These are phyloP conservation scores for Callocephalon fimbriatum DNA, from an alignment of 2,113 vertebrate genomes.

Conservation along the genomic window DNA sequence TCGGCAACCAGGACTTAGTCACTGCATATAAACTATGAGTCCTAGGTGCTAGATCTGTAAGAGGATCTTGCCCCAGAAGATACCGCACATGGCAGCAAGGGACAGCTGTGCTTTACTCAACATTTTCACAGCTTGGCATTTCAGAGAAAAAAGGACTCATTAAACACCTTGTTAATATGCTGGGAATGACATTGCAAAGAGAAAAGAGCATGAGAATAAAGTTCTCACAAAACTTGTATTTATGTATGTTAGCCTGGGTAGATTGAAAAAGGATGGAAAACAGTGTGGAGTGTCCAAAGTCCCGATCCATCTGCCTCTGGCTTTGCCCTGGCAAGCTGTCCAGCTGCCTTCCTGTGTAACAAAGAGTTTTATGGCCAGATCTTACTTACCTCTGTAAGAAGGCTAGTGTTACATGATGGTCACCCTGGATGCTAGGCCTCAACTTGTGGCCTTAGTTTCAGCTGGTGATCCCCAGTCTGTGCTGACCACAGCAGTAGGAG, in stretches of 20 bases:
- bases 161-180: conserved; percentile 21
- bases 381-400: background rate
- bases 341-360: background rate
- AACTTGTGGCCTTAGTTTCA: background rate
- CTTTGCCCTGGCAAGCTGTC: background rate
- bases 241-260: background rate
- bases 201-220: background rate
- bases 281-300: background rate
- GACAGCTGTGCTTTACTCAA: conserved; percentile 15
- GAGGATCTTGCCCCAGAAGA: conserved; percentile 22
- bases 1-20: background rate
- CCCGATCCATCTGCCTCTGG: background rate
- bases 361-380: background rate
- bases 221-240: background rate
- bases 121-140: conserved; percentile 40
- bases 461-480: background rate
- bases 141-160: background rate
- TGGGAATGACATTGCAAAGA: conserved; percentile 14
- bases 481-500: background rate
- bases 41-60: background rate
- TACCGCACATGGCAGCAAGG: background rate
- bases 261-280: background rate
- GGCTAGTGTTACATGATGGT: background rate
- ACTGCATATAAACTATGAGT: background rate
- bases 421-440: background rate